These are phyloP conservation scores for Rhea pennata DNA, from an alignment of 2,113 vertebrate species.

Conservation along the genomic window DNA sequence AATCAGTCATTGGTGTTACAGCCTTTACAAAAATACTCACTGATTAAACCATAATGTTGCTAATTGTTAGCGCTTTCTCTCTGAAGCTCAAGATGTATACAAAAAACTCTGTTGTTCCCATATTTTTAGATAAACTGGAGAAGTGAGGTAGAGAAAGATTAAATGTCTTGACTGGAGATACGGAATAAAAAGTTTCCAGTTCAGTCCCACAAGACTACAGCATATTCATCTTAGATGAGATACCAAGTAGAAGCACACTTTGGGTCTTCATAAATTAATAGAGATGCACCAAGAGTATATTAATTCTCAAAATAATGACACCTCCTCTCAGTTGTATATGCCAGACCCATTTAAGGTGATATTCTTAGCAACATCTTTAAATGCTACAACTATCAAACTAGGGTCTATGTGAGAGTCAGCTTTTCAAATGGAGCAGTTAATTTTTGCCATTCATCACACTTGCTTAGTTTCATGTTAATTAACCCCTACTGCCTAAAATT, in stretches of 20 bases:
- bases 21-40: background rate
- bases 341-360: background rate
- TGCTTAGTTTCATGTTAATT: background rate
- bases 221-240: background rate
- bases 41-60: background rate
- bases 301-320: background rate
- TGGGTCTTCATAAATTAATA: background rate
- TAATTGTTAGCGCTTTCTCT: background rate
- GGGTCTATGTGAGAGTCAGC: background rate
- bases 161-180: background rate
- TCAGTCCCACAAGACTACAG: background rate
- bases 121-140: background rate
- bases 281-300: background rate
- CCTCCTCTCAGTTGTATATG: background rate
- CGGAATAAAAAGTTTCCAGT: background rate
- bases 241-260: background rate
- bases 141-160: background rate
- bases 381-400: background rate
- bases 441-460: background rate
- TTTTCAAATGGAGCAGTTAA: background rate
- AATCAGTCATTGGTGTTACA: background rate
- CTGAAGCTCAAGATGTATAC: background rate
- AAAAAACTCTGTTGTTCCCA: background rate
- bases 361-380: background rate
- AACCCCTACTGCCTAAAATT: background rate